phyloP scores from a whole-genome alignment of 2,113 vertebrate species.

The Anhinga rufa region DNA sequence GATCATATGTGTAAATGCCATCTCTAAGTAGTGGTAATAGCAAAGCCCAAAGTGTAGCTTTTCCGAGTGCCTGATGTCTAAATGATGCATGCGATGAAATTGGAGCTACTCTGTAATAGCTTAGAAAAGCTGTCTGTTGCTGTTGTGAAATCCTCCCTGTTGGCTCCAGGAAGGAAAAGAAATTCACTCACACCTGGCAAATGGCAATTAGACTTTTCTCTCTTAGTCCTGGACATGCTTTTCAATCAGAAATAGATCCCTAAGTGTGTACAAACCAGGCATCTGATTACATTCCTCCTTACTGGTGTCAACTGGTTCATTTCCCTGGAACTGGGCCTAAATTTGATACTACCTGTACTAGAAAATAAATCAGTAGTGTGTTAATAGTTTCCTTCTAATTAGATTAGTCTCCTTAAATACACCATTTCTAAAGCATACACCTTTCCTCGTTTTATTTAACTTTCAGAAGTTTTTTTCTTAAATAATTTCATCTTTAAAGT shows the following conservation, averaged over 20 bases:
- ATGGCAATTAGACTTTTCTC: background rate
- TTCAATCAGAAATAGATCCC: background rate
- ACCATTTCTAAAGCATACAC: background rate
- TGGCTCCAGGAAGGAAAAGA: background rate
- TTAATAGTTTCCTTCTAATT: background rate
- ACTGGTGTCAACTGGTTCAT: accelerated
- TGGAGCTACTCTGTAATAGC: background rate
- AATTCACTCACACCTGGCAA: background rate
- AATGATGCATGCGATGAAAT: background rate
- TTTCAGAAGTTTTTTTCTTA: background rate
- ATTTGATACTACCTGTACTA: background rate
- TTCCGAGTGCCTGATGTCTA: background rate
- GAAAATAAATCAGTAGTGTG: background rate
- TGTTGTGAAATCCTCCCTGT: background rate
- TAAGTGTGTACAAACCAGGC: background rate
- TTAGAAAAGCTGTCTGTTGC: background rate
- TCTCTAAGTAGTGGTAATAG: background rate
- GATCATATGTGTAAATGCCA: accelerated
- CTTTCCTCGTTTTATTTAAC: background rate
- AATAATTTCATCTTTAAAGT: background rate
- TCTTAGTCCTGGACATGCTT: background rate
- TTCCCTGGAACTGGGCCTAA: background rate
- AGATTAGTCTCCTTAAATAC: accelerated
- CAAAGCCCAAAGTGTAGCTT: background rate
- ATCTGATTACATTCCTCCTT: accelerated